phyloP scores from a whole-genome alignment of 2,888 invertebrate species.

The Ligdia adustata region DNA sequence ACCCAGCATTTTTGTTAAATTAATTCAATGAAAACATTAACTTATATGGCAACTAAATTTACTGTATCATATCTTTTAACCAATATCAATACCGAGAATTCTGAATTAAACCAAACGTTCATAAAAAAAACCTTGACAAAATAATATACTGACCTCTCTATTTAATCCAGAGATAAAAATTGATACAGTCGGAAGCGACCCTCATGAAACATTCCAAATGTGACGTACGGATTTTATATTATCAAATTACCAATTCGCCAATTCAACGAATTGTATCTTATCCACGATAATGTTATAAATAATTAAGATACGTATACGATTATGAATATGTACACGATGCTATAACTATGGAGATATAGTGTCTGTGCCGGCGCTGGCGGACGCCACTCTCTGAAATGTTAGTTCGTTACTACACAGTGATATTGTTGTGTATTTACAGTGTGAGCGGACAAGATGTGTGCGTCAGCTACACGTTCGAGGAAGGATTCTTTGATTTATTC shows the following conservation, averaged over 20 bases:
- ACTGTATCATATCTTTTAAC: constrained; percentile 5
- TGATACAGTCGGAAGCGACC: constrained; percentile 3
- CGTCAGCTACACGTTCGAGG: constrained; percentile 52
- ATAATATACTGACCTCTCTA: constrained; percentile 10
- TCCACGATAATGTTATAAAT: constrained; percentile 41
- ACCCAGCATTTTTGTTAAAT: too few relatives aligned
- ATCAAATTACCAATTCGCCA: constrained; percentile 25
- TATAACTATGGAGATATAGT: constrained; percentile 42
- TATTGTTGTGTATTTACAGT: constrained; percentile 34
- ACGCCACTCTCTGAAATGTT: constrained; percentile 35
- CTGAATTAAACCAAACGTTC: constrained; percentile 7
- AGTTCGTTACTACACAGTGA: constrained; percentile 23
- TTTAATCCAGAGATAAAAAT: constrained; percentile 15
- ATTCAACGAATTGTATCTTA: constrained; percentile 47
- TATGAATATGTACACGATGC: constrained; percentile 38
- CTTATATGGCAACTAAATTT: constrained; percentile 1
- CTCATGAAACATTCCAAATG: neutral
- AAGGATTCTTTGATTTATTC: constrained; percentile 46
- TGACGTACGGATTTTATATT: constrained; percentile 23
- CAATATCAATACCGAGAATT: constrained; percentile 10
- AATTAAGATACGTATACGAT: constrained; percentile 43
- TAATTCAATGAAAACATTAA: neutral
- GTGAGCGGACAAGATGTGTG: constrained; percentile 46
- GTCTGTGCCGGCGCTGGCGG: constrained; percentile 34
- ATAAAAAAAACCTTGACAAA: constrained; percentile 2